A percentile compares a stretch with the other conserved stretches of the same genome.
phyloP scores from a whole-genome alignment of 2,797 vertebrate genomes.

The Acanthornis magna region DNA sequence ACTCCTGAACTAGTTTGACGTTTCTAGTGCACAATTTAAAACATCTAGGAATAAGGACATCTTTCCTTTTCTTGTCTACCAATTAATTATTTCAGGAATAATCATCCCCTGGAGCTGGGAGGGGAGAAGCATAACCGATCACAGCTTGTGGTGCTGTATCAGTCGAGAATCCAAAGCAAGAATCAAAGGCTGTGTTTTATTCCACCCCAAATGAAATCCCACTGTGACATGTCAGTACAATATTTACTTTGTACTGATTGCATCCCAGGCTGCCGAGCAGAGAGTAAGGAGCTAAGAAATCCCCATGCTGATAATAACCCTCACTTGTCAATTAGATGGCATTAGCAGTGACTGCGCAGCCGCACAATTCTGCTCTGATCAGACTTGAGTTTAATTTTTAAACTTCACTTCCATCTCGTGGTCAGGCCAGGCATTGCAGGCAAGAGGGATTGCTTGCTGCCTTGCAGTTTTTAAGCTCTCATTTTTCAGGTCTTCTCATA shows the following conservation, averaged over 20 bases:
- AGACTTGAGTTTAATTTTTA: constrained; percentile 14
- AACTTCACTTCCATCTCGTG: constrained; percentile 61
- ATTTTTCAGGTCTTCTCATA: background rate
- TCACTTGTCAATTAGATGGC: background rate
- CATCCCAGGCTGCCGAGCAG: background rate
- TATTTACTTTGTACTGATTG: constrained; percentile 11
- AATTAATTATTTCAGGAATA: constrained; percentile 25
- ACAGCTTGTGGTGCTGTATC: background rate
- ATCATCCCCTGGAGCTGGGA: background rate
- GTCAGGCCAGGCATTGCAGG: background rate
- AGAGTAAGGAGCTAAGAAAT: background rate
- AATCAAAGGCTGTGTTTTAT: constrained; percentile 24
- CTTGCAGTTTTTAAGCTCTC: background rate
- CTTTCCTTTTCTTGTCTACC: background rate
- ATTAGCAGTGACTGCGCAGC: background rate
- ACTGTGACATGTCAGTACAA: background rate
- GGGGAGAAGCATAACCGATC: background rate
- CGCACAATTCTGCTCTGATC: rapidly evolving
- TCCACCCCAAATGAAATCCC: background rate
- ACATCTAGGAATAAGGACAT: background rate
- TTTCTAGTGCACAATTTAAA: background rate
- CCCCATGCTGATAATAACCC: background rate
- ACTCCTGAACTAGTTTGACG: background rate
- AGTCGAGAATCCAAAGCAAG: background rate
- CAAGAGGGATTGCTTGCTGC: rapidly evolving